These are phyloP conservation scores for Drosophila recens DNA, from an alignment of 2,888 invertebrate genomes.

Conservation along the genomic window DNA sequence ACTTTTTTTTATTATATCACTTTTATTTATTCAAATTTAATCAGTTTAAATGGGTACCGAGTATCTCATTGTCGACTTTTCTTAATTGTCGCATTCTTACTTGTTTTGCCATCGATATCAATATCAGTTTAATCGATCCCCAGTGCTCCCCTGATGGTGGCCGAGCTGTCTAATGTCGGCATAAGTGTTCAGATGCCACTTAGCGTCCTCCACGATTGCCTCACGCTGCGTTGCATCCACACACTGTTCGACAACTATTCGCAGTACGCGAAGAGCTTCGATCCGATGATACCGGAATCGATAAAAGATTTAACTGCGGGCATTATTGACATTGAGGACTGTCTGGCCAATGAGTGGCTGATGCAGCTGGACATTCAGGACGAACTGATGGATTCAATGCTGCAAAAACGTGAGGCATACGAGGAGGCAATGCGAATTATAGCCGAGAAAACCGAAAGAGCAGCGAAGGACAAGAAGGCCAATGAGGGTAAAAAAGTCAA, in stretches of 20 bases:
- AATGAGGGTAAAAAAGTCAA: conserved; percentile 31
- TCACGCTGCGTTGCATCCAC: conserved; percentile 78
- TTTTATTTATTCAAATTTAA: background rate
- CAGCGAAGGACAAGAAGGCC: conserved; percentile 29
- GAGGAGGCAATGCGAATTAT: conserved; percentile 64
- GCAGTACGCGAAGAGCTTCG: conserved; percentile 68
- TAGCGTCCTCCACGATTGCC: conserved; percentile 69
- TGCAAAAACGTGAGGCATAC: conserved; percentile 57
- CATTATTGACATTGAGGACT: conserved; percentile 59
- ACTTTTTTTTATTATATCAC: background rate
- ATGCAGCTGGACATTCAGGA: conserved; percentile 68
- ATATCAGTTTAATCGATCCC: background rate
- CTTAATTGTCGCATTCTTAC: background rate
- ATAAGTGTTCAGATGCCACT: conserved; percentile 70
- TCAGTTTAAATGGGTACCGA: background rate
- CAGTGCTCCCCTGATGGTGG: conserved; percentile 68
- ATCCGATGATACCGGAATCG: conserved; percentile 29
- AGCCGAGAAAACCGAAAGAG: conserved; percentile 27
- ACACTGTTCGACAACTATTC: conserved; percentile 76
- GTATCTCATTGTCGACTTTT: background rate
- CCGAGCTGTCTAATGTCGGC: conserved; percentile 53
- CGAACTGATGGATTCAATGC: conserved; percentile 57
- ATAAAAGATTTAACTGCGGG: conserved; percentile 52
- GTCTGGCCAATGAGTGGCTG: conserved; percentile 73
- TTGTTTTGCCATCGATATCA: background rate